Conservation (phyloP, 2,113 vertebrate genomes). For the Atherinomorus stipes region DNA sequence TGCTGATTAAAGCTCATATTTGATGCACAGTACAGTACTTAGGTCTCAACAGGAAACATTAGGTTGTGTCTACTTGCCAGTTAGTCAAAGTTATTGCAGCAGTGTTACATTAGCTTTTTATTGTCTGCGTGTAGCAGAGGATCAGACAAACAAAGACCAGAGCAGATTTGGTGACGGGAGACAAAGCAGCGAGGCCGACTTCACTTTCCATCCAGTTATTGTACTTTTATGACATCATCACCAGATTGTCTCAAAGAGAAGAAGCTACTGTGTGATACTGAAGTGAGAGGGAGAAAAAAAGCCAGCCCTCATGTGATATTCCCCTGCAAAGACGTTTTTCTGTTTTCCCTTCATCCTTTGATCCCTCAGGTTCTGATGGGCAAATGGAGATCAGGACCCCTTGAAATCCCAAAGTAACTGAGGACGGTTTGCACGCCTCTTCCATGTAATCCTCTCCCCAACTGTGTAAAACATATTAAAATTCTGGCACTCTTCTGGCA, state of each 20-base stretch:
- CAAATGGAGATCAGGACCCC: slow-evolving; percentile 73
- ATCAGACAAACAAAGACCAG: slow-evolving; percentile 13
- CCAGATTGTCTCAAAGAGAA: slow-evolving; percentile 32
- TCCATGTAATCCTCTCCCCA: slow-evolving; percentile 35
- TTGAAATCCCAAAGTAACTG: slow-evolving; percentile 52
- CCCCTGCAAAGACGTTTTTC: slow-evolving; percentile 28
- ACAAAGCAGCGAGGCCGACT: neutral
- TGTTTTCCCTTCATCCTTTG: slow-evolving; percentile 42
- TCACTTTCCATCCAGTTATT: slow-evolving; percentile 13
- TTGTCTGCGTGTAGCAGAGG: slow-evolving; percentile 8
- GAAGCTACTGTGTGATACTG: neutral
- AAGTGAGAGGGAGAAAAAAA: neutral
- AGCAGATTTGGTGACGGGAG: slow-evolving; percentile 25
- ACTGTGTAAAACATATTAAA: slow-evolving; percentile 44
- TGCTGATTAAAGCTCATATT: too few species aligned
- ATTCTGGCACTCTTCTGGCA: slow-evolving; percentile 26
- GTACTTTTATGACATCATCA: slow-evolving; percentile 23
- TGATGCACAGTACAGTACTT: too few species aligned
- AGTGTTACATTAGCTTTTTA: neutral
- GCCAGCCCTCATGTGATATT: slow-evolving; percentile 29
- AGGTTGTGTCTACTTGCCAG: neutral
- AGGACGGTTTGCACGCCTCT: slow-evolving; percentile 45
- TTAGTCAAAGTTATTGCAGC: neutral
- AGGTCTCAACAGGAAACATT: too few species aligned
- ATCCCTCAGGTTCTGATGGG: slow-evolving; percentile 56